Evolutionary conservation across 2,888 invertebrate genomes (phyloP).

Genomic region (Drosophila kuntzei): DNA sequence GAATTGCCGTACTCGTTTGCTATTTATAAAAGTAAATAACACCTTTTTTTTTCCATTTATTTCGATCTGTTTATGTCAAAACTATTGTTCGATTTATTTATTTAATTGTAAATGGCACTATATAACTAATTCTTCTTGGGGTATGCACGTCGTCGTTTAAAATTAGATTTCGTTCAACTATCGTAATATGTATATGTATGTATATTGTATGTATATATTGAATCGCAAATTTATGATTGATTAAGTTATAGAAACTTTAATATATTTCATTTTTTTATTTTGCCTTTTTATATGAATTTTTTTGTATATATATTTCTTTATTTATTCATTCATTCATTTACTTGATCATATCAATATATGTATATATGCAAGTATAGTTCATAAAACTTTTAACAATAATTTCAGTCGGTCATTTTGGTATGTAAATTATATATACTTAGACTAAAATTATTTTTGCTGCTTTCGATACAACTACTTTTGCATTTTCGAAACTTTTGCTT

Average conservation of each 20-base stretch:
- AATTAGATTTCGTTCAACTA: conserved; percentile 64
- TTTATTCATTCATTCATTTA: conserved; percentile 63
- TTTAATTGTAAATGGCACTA: conserved; percentile 68
- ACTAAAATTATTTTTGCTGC: conserved; percentile 59
- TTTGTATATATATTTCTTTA: conserved; percentile 66
- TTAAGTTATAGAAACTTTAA: conserved; percentile 72
- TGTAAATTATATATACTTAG: conserved; percentile 77
- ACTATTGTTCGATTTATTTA: conserved; percentile 61
- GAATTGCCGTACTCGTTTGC: conserved; percentile 40
- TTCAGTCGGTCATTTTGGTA: conserved; percentile 83
- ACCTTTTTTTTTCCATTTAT: conserved; percentile 16
- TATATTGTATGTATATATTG: conserved; percentile 67
- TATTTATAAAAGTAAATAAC: conserved; percentile 70
- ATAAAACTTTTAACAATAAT: conserved; percentile 84
- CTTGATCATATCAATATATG: conserved; percentile 81
- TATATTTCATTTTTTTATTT: conserved; percentile 42
- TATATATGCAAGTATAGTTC: conserved; percentile 79
- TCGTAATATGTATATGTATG: conserved; percentile 61
- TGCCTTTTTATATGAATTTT: conserved; percentile 52
- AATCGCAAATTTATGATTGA: conserved; percentile 76
- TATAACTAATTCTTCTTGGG: conserved; percentile 50
- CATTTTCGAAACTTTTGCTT: conserved; percentile 47
- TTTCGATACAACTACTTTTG: conserved; percentile 54
- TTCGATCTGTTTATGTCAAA: conserved; percentile 47
- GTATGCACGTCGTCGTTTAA: conserved; percentile 32